Base-by-base conservation (phyloP, 2,888 invertebrate species). In the Aelia acuminata region DNA sequence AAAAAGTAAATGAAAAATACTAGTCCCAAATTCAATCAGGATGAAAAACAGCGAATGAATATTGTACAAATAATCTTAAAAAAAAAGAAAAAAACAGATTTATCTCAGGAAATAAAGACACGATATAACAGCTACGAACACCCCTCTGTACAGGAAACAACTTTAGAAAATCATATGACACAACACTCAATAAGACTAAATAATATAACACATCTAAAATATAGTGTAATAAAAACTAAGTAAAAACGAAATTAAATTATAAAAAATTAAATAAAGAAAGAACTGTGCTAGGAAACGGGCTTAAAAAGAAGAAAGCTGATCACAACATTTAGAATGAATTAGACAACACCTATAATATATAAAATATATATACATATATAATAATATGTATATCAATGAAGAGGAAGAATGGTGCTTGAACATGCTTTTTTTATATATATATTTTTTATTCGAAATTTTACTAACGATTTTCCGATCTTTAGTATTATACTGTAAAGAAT, bases 291-390 rank as follows among this genome's bases (percentile, higher is more conserved):
- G 88, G 88, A 88, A 84, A 84, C 63, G 88, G 88, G 84, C 80
- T 87, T 39, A 87, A 87, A 85, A 85, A 87, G 84, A 75, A 75
- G 57, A 31, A 88, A 87, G 86, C 87, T 87, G 53, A 35, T 75
- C 86, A 88, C 88, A 88, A 88, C 88, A 88, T 87, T 87, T 88
- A 88, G 84, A 88, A 20, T 88, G 84, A 88, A 75, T 88, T 86
- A 70, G 84, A 88, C 88, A 87, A 87, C 88, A 88, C 57, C 86
- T 86, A 87, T 87, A n/a, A 87, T 84, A 87, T 48, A 87, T 57
- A 70, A 84, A 47, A 87, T 87, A 53, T 87, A 75, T 84, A 88
- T 88, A 84, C 50, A 84, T 88, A 50, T 26, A 63, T 35, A 84
- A n/a, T 47, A 88, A 88, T 63, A 87, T 80, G 87, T 87, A 70